Percentiles rank a stretch among this genome's conserved stretches.
phyloP scores from a whole-genome alignment of 1,140 invertebrate species.

The Heliconius hewitsoni region DNA sequence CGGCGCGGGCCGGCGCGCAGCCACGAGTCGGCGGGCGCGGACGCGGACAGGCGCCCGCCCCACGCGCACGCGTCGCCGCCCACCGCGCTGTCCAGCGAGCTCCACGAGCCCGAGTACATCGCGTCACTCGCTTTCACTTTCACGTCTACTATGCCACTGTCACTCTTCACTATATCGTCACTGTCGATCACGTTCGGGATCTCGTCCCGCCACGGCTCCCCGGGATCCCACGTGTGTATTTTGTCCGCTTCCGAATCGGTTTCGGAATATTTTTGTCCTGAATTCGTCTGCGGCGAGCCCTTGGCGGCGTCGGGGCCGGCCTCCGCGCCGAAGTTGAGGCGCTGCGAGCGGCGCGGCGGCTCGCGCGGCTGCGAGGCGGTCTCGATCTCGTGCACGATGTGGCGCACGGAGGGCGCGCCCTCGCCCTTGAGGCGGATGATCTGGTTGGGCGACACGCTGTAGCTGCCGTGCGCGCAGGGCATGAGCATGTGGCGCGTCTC shows the following conservation, averaged over 20 bases:
- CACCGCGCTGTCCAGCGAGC: constrained; percentile 89
- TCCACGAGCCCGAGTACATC: constrained; percentile 89
- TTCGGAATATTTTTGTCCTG: constrained; percentile 52
- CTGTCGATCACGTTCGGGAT: constrained; percentile 60
- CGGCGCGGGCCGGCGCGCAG: constrained; percentile 77
- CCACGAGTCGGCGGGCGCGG: constrained; percentile 84
- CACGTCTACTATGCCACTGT: constrained; percentile 77
- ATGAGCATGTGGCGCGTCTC: constrained; percentile 89
- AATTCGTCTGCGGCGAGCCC: constrained; percentile 51
- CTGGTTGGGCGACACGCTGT: constrained; percentile 94
- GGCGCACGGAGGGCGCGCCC: constrained; percentile 82
- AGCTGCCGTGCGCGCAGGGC: constrained; percentile 91
- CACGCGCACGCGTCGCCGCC: constrained; percentile 60
- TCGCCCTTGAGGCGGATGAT: constrained; percentile 88
- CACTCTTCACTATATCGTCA: constrained; percentile 81
- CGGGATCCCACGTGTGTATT: constrained; percentile 85
- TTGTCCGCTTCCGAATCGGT: constrained; percentile 73
- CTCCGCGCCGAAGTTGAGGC: background rate
- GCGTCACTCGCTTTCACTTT: constrained; percentile 82
- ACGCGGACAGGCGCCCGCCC: constrained; percentile 82
- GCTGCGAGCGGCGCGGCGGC: constrained; percentile 45
- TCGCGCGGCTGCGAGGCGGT: constrained; percentile 65
- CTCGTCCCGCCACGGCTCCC: constrained; percentile 68
- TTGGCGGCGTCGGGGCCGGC: constrained; percentile 4
- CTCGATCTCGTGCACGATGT: constrained; percentile 86